Conservation (phyloP, 2,888 invertebrate genomes). For the Ommatoiulus sabulosus region DNA sequence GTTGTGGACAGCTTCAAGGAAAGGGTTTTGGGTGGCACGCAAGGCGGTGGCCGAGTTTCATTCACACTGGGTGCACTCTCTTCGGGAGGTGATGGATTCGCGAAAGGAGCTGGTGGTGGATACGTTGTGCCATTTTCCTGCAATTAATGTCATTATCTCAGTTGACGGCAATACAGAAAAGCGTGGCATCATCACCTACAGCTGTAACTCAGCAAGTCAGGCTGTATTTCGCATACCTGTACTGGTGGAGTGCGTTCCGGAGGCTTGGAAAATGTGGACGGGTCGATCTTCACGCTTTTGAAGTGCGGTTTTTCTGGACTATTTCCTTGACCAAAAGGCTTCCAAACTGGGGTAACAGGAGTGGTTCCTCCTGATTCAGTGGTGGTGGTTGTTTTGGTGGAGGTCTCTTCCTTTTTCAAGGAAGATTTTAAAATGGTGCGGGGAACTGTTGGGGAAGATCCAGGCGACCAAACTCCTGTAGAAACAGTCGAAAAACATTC, state of each 20-base stretch:
- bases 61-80: constrained; percentile 18
- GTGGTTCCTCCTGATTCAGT: not conserved
- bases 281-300: constrained; percentile 47
- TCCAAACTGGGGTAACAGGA: constrained; percentile 51
- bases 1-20: not conserved
- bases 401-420: not conserved
- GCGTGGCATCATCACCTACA: too few species aligned
- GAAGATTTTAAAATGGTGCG: constrained; percentile 1
- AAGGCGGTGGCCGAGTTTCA: constrained; percentile 39
- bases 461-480: constrained; percentile 51
- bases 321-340: constrained; percentile 30
- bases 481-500: not conserved
- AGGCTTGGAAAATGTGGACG: not conserved
- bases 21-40: constrained; percentile 55
- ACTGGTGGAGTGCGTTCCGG: not conserved
- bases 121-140: constrained; percentile 47
- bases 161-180: too few species aligned
- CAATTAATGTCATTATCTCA: not conserved
- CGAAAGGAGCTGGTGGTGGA: constrained; percentile 53
- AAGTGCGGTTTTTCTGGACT: constrained; percentile 49
- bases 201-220: too few species aligned
- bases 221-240: not conserved
- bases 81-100: constrained; percentile 47
- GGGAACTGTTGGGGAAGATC: constrained; percentile 13
- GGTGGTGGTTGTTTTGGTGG: not conserved